Conservation (phyloP, 2,797 vertebrate species). For the Sylvia borin region DNA sequence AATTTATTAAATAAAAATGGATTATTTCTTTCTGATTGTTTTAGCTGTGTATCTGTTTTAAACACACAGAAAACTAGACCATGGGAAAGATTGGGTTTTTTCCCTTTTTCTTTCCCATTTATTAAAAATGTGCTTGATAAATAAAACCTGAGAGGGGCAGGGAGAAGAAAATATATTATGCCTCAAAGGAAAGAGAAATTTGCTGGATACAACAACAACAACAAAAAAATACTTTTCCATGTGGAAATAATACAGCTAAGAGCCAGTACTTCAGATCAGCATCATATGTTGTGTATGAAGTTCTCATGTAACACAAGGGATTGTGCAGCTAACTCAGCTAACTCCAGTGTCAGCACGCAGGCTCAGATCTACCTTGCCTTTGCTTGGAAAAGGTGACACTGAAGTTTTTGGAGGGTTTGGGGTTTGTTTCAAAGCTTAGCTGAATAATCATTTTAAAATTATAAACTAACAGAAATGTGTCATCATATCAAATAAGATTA, state of each 20-base stretch:
- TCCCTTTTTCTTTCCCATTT: not conserved
- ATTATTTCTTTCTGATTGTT: not conserved
- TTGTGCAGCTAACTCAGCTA: not conserved
- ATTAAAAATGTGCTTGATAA: not conserved
- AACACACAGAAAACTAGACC: not conserved
- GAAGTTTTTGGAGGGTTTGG: not conserved
- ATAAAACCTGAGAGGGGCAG: not conserved
- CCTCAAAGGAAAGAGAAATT: conserved; percentile 18
- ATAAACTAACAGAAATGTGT: not conserved
- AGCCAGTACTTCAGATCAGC: conserved; percentile 14
- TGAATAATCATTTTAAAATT: not conserved
- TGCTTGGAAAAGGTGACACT: not conserved
- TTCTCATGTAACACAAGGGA: not conserved
- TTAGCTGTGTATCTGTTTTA: not conserved
- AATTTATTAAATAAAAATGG: not conserved
- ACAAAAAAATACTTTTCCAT: conserved; percentile 14
- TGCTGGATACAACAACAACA: not conserved
- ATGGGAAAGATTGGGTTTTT: not conserved
- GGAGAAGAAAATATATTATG: not conserved
- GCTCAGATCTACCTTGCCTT: not conserved
- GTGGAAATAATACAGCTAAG: conserved; percentile 15
- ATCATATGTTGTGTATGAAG: not conserved
- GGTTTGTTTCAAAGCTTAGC: not conserved
- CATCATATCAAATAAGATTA: not conserved
- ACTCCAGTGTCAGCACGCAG: not conserved